A percentile compares a stretch with the other conserved stretches of the same genome.
Evolutionary conservation across 53 echinoderm and acorn worm genomes (phyloP).

Genomic region (Actinopyga echinites): DNA sequence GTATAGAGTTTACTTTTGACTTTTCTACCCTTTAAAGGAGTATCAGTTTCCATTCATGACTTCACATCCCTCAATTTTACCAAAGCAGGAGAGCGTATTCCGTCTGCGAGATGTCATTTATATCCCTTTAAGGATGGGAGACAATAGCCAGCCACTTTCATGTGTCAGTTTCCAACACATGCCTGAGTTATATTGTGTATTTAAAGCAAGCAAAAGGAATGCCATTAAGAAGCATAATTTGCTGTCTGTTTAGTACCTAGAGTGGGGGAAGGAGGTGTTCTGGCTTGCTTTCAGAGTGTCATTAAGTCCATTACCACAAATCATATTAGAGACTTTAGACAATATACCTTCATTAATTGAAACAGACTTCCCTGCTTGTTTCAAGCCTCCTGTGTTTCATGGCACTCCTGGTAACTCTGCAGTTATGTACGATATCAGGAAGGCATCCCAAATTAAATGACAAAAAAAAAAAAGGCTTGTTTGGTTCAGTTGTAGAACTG

Average conservation of each 20-base stretch:
- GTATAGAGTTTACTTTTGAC: no score
- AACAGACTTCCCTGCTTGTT: slow-evolving; percentile 20
- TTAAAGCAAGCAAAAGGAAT: slow-evolving; percentile 33
- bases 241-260: slow-evolving; percentile 17
- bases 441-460: no score
- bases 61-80: no score
- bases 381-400: not conserved
- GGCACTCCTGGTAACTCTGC: no score
- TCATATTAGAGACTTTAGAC: slow-evolving; percentile 27
- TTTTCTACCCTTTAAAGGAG: no score
- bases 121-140: slow-evolving; percentile 16
- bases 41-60: no score
- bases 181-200: slow-evolving; percentile 48
- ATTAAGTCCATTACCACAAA: slow-evolving; percentile 48
- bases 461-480: no score
- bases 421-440: no score
- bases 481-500: no score
- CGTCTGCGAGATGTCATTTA: not conserved
- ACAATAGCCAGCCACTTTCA: slow-evolving; percentile 47
- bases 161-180: slow-evolving; percentile 36
- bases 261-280: slow-evolving; percentile 24
- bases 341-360: slow-evolving; percentile 41
- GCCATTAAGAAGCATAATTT: slow-evolving; percentile 22
- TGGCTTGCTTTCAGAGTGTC: slow-evolving; percentile 36
- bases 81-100: not conserved